Evolutionary conservation across 2,113 vertebrate species (phyloP), one percentile per base, ranked within the genome.

Genomic region (Pogona vitticeps): DNA sequence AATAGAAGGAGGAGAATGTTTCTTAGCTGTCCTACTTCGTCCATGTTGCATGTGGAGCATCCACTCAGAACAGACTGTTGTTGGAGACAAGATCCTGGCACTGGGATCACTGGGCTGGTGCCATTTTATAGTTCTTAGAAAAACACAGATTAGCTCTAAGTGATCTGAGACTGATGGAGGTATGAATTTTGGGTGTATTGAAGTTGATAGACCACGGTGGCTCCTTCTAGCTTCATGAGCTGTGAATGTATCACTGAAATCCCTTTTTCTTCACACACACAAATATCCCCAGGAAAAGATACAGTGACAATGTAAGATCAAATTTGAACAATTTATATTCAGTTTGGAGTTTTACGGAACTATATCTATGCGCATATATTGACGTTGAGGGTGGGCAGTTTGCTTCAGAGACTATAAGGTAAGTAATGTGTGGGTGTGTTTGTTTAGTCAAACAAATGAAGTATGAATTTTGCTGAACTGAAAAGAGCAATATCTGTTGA

Each of bases 341-440:
- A 61, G 52, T 83, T 42, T 65, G 42, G 46, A 28, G 40, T 52
- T 33, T 56, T 52, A 12, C 36, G 75, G 1, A 5, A 68, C 68
- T 79, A 72, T 28, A 65, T 73, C 28, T 56, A 40, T 79, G 88
- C 68, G 56, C 76, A 0, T 91, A 84, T 23, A 0, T 61, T 83
- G 42, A 76, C 85, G 76, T 0, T 0, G 76, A 28, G 82, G 82
- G 72, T 42, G 83, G 91, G 83, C 33, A 86, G 71, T 89, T 82
- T 52, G 72, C 73, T 61, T 80, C 6, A 67, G 14, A 56, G 80
- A 65, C 89, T 91, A 71, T 84, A 81, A 89, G 76, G 88, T 81
- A 26, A 63, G 52, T 0, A 1, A 36, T 42, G 42, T 92, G 84
- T 61, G 80, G 82, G 33, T 65, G 77, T 82, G 72, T 13, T 68